These are phyloP conservation scores for Oryzias woworae DNA, from an alignment of 2,113 vertebrate genomes.

Conservation along the genomic window DNA sequence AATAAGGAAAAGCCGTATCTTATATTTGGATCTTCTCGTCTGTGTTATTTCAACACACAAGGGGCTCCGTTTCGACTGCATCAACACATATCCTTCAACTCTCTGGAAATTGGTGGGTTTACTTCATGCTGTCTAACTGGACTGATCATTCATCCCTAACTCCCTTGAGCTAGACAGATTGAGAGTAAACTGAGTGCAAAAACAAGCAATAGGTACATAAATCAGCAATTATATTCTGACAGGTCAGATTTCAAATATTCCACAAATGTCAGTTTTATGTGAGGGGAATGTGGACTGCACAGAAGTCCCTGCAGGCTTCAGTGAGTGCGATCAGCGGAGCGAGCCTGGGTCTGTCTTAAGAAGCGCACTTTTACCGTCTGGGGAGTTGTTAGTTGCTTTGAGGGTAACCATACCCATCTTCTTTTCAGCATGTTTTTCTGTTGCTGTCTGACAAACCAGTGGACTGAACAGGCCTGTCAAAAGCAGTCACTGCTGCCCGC, in stretches of 20 bases:
- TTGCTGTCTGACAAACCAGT: constrained; percentile 49
- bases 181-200: background rate
- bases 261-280: too few relatives aligned
- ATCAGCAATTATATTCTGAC: too few relatives aligned
- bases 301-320: constrained; percentile 19
- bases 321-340: constrained; percentile 40
- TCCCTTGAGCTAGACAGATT: background rate
- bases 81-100: constrained; percentile 19
- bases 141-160: constrained; percentile 2
- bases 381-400: constrained; percentile 62
- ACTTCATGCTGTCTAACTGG: constrained; percentile 1
- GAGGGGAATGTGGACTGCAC: too few relatives aligned
- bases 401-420: constrained; percentile 40
- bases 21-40: constrained; percentile 46
- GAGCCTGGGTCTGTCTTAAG: constrained; percentile 45
- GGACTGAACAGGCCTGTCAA: constrained; percentile 55
- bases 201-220: too few relatives aligned
- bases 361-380: constrained; percentile 25
- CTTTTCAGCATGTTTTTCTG: constrained; percentile 43
- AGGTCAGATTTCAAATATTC: too few relatives aligned
- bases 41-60: constrained; percentile 23
- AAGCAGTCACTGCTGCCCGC: constrained; percentile 32
- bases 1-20: constrained; percentile 32
- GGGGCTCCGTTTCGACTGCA: constrained; percentile 22
- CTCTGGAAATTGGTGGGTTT: constrained; percentile 1